Evolutionary conservation across 2,797 vertebrate genomes (phyloP), one percentile per base, ranked within the genome.

Genomic region (Sebastes minor): DNA sequence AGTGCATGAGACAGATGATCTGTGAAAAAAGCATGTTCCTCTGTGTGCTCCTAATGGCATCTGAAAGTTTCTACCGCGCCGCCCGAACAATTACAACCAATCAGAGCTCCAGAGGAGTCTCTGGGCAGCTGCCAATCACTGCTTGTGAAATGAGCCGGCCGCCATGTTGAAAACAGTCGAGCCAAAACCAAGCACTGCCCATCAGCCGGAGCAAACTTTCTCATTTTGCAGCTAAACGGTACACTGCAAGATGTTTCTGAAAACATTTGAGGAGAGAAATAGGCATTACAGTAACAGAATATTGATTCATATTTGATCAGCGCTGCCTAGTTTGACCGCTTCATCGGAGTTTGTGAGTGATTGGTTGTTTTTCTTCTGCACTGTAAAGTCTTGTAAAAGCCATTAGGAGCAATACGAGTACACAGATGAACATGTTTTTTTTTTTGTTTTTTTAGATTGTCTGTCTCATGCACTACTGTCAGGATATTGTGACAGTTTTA

Each of bases 311-410:
- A n/a, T 52, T n/a, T 52, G 49, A 52, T 20, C 49, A 18, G 42
- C 16, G 16, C 16, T 18, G 42, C 42, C 42, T 18, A 8, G 42
- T 46, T 46, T 46, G 42, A 46, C 42, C 16, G 7, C 2, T 46
- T 0, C 0, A 46, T 18, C 42, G 1, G 42, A 46, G 42, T 46
- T 46, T 46, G 0, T 42, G 0, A 42, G 38, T 16, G 38, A 42
- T 49, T 49, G 46, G 46, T 49, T 49, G 18, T 49, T 49, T 49
- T 49, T 20, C 42, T 46, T 46, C 42, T 0, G 42, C 16, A 18
- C 16, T 18, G 6, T 0, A 8, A 46, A 18, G 7, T 18, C 42
- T 46, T 46, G 42, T 18, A 46, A 46, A 42, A 0, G 38, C 1
- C 14, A 42, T 42, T 16, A 49, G 46, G 18, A 20, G 46, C 6